phyloP scores from a whole-genome alignment of 2,113 vertebrate species.

The Ceuthmochares aereus region DNA sequence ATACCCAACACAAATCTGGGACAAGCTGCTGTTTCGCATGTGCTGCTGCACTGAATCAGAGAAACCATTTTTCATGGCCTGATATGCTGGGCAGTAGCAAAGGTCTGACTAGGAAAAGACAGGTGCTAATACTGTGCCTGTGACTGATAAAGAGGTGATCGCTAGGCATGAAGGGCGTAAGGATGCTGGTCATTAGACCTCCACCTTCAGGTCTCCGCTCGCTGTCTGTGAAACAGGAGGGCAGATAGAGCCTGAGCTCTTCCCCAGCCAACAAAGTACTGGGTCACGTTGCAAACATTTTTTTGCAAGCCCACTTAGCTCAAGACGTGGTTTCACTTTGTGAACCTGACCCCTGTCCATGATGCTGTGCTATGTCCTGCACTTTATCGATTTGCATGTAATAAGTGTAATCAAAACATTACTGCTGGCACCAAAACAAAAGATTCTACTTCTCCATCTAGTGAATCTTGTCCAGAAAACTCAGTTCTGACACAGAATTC shows the following conservation, averaged over 20 bases:
- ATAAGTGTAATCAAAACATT: background rate
- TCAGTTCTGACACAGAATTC: background rate
- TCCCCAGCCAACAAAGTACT: background rate
- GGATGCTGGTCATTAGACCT: background rate
- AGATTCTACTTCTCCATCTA: background rate
- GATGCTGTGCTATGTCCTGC: background rate
- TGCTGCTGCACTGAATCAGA: background rate
- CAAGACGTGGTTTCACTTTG: background rate
- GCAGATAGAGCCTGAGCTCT: background rate
- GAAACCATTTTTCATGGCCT: background rate
- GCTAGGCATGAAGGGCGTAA: background rate
- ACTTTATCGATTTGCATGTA: background rate
- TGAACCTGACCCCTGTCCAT: background rate
- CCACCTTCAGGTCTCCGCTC: background rate
- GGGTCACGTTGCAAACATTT: background rate
- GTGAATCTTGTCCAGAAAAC: background rate
- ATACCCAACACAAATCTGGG: background rate
- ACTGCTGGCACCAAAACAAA: background rate
- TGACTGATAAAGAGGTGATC: background rate
- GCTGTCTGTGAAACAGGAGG: background rate
- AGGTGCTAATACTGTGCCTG: background rate
- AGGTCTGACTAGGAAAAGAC: background rate
- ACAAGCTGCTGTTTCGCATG: background rate
- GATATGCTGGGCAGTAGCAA: background rate
- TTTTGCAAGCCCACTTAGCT: background rate